Base-by-base conservation (phyloP, 1,140 invertebrate genomes). In the Ectropis grisescens region DNA sequence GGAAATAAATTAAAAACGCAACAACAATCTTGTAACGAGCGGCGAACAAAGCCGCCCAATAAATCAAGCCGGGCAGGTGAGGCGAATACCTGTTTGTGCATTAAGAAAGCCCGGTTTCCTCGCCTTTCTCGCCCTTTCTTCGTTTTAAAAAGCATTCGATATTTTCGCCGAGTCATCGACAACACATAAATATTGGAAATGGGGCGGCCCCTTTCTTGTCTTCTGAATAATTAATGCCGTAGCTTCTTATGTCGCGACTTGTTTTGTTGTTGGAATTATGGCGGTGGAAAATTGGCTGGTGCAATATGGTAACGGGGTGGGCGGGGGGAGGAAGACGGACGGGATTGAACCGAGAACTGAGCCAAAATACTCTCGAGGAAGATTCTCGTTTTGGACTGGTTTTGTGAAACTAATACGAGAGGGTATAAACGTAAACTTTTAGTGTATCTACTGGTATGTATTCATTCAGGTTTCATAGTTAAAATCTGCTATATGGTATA, bases 171-270 rank as follows among this genome's bases (percentile, higher is more conserved):
- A 72, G 78, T 83, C 78, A 83, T 80, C 71, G 70, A 58, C 72
- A 83, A 80, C 81, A 81, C 81, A 83, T 83, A 83, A 83, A 83
- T 83, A 83, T 80, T 75, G 75, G 64, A 74, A 80, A 69, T 78
- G 67, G 66, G 65, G 66, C 60, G 57, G 58, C 69, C 62, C 75
- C 60, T 75, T 79, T 74, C 78, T 75, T 72, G 75, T 67, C 74
- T 59, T 62, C 50, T 41, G 75, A 68, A 74, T 80, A 80, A 80
- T 80, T 80, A 80, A 75, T 74, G 72, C 60, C 50, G 55, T 68
- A 55, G 66, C 61, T 64, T 70, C 66, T 58, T 45, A 52, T 66
- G 64, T 70, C 70, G 65, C 52, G 52, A 50, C 51, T 54, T 71
- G 58, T 71, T 71, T 69, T 66, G 62, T 74, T 66, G 65, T 53